Evolutionary conservation across 1,140 invertebrate genomes (phyloP), one percentile per base, ranked within the genome.

Genomic region (Megathymus violae): DNA sequence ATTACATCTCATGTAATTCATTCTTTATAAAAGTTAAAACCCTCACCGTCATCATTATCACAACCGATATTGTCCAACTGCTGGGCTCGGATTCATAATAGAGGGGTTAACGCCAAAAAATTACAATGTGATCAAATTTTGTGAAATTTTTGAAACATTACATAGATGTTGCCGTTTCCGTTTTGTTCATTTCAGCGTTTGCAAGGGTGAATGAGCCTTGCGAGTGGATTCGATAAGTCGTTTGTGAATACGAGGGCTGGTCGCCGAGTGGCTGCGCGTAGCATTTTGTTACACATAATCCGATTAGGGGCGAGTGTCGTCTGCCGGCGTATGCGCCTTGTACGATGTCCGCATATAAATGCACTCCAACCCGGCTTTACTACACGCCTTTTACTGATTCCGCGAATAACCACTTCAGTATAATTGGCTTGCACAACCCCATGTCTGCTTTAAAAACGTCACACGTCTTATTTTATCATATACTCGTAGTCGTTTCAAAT

Each of bases 251-350:
- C 46, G 64, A 65, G 74, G 71, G 48, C 72, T 69, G 62, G 75
- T 62, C 67, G 71, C 67, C 61, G 71, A 76, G 71, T 72, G 75
- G 66, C 69, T 71, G 69, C 74, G 78, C 69, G 71, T 74, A 82
- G 83, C 82, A 82, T 88, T 86, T 85, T 88, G 85, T 88, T 88
- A 84, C 85, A 85, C 72, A 74, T 87, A 88, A 86, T 83, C 83
- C 64, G 83, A 88, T 88, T 88, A 88, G 72, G 60, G 69, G 68
- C 69, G 71, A 76, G 74, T 78, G 81, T 80, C 78, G 78, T 76
- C 76, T 73, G 72, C 43, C 74, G 73, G 46, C 75, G 76, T 74
- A 68, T 81, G 69, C 76, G 76, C 76, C 78, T 80, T 72, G 76
- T 71, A 80, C 82, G 71, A 71, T 66, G 66, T 74, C 74, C 74